phyloP scores from a whole-genome alignment of 2,797 vertebrate genomes.

The Lepilemur ruficaudatus region DNA sequence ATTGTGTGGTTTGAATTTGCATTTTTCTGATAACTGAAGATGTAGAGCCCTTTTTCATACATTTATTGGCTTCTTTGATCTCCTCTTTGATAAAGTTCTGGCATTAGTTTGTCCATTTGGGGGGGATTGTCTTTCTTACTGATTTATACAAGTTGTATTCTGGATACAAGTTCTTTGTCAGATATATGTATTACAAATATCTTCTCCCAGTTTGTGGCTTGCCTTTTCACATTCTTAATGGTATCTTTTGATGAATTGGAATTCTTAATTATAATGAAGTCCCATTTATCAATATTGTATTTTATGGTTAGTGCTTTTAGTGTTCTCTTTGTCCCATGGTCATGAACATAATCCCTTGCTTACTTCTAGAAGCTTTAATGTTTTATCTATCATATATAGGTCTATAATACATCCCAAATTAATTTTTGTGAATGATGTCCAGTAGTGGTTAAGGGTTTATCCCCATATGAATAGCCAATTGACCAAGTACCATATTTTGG shows the following conservation, averaged over 20 bases:
- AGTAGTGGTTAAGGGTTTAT: not conserved
- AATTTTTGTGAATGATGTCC: not conserved
- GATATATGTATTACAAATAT: not conserved
- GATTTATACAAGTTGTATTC: not conserved
- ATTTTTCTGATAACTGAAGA: slow-evolving; percentile 23
- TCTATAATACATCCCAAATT: not conserved
- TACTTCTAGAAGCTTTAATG: not conserved
- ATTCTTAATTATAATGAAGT: not conserved
- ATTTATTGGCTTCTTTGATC: not conserved
- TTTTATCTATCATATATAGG: not conserved
- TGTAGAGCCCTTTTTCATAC: not conserved
- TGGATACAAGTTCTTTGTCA: not conserved
- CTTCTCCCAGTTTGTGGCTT: not conserved
- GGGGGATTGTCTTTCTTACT: not conserved
- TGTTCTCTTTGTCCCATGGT: not conserved
- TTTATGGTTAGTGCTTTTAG: not conserved
- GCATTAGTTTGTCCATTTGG: not conserved
- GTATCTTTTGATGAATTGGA: not conserved
- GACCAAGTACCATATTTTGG: not conserved
- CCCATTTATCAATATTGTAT: not conserved
- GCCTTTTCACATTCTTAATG: not conserved
- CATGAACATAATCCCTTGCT: not conserved
- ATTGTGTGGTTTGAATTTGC: not conserved
- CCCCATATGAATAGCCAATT: not conserved
- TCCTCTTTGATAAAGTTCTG: not conserved